Conservation (phyloP, 2,797 vertebrate species). For the Petrocephalus schoutedeni region DNA sequence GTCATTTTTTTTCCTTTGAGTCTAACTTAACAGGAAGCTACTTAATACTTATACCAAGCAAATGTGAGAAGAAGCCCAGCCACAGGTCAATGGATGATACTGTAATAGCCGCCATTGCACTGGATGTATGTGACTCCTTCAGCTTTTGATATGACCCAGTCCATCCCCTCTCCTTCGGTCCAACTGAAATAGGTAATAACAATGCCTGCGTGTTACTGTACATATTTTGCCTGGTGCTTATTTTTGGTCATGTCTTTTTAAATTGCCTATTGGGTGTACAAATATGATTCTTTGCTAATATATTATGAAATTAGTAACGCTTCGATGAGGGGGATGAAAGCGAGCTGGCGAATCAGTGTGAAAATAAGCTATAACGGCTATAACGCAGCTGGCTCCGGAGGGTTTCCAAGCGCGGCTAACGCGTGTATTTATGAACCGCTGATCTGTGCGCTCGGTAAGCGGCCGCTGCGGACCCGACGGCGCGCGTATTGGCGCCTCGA, state of each 20-base stretch:
- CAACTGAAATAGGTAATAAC: constrained; percentile 36
- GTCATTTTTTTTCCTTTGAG: constrained; percentile 16
- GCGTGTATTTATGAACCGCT: constrained; percentile 41
- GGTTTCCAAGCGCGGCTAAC: constrained; percentile 47
- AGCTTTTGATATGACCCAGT: constrained; percentile 45
- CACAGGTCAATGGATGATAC: constrained; percentile 26
- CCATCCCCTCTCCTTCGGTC: constrained; percentile 34
- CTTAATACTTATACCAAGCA: constrained; percentile 21
- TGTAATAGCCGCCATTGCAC: constrained; percentile 43
- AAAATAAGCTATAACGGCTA: constrained; percentile 63
- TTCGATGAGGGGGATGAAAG: constrained; percentile 42
- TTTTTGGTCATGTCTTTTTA: constrained; percentile 44
- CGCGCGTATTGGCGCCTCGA: constrained; percentile 46
- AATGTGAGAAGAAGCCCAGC: constrained; percentile 24
- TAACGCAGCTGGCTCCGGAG: constrained; percentile 48
- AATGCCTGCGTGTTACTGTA: constrained; percentile 59
- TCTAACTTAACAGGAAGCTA: constrained; percentile 3
- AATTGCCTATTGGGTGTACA: constrained; percentile 67
- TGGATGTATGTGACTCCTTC: constrained; percentile 41
- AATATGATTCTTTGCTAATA: constrained; percentile 77
- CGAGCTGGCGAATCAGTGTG: constrained; percentile 59
- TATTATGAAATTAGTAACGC: constrained; percentile 63
- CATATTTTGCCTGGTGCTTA: constrained; percentile 67
- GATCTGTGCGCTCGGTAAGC: constrained; percentile 44
- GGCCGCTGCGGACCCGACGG: constrained; percentile 54